A percentile compares a stretch with the other conserved stretches of the same genome.
Conservation (phyloP, 2,888 invertebrate species). For the Tholera decimalis region DNA sequence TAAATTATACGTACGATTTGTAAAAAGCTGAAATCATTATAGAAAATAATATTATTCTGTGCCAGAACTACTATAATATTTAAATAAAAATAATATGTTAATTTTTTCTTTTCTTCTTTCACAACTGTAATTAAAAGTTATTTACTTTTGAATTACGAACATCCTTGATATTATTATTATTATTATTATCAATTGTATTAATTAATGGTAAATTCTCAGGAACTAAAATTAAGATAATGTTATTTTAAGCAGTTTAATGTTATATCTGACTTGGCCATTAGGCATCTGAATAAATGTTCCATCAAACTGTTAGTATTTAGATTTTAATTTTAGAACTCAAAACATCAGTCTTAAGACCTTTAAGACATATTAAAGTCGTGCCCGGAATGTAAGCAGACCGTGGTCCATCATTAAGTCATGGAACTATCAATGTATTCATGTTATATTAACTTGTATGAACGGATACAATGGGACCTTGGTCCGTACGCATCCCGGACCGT, state of each 20-base stretch:
- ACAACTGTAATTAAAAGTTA: not conserved
- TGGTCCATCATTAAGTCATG: too few relatives aligned
- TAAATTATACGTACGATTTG: conserved; percentile 62
- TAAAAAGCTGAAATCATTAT: conserved; percentile 36
- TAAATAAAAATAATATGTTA: conserved; percentile 8
- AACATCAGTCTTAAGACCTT: too few relatives aligned
- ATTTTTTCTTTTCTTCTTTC: not conserved
- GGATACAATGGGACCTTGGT: too few relatives aligned
- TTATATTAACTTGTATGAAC: too few relatives aligned
- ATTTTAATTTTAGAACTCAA: not conserved
- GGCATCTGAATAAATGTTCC: conserved; percentile 32
- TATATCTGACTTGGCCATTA: conserved; percentile 15
- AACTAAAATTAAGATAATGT: conserved; percentile 49
- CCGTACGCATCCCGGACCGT: too few relatives aligned
- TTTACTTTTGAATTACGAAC: not conserved
- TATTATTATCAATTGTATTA: conserved; percentile 40
- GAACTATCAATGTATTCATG: too few relatives aligned
- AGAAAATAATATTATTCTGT: conserved; percentile 45
- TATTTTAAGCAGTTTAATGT: conserved; percentile 42
- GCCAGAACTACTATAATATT: conserved; percentile 39
- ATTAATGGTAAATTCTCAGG: conserved; percentile 54
- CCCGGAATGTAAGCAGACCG: too few relatives aligned
- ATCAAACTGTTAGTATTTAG: not conserved
- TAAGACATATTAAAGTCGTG: too few relatives aligned
- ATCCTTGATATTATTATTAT: conserved; percentile 9